Percentiles rank a stretch among this genome's conserved stretches.
Evolutionary conservation across 2,113 vertebrate species (phyloP).

Genomic region (Mastomys natalensis): DNA sequence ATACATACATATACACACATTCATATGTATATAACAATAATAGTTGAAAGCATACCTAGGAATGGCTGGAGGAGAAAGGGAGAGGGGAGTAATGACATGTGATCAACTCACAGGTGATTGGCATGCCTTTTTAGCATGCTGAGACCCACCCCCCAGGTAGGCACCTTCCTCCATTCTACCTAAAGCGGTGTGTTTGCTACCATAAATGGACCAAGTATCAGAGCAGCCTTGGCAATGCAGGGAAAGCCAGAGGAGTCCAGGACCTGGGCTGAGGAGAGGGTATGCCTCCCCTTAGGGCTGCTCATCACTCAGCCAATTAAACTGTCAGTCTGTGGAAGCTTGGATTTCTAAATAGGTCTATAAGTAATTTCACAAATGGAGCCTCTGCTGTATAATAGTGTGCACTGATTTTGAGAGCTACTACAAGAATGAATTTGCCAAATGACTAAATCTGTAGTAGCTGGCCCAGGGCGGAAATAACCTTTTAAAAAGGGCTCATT

Average conservation of each 20-base stretch:
- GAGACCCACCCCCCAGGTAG: neutral
- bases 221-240: neutral
- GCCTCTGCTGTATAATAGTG: slow-evolving; percentile 74
- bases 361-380: slow-evolving; percentile 83
- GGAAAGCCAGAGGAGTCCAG: neutral
- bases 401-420: slow-evolving; percentile 78
- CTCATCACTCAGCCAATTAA: slow-evolving; percentile 71
- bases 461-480: slow-evolving; percentile 65
- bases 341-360: slow-evolving; percentile 83
- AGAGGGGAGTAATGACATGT: neutral
- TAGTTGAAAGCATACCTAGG: neutral
- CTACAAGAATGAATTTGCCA: slow-evolving; percentile 81
- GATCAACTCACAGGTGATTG: neutral
- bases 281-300: slow-evolving; percentile 69
- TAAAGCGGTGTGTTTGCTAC: neutral
- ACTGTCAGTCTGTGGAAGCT: slow-evolving; percentile 73
- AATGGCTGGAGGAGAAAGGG: neutral
- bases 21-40: neutral
- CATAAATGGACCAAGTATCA: neutral
- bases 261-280: neutral
- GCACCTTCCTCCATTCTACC: neutral
- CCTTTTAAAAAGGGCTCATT: slow-evolving; percentile 73
- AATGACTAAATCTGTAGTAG: slow-evolving; percentile 74
- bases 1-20: neutral
- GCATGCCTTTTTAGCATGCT: neutral